A percentile compares a stretch with the other conserved stretches of the same genome.
phyloP scores from a whole-genome alignment of 1,140 invertebrate genomes.

The Prorops nasuta region DNA sequence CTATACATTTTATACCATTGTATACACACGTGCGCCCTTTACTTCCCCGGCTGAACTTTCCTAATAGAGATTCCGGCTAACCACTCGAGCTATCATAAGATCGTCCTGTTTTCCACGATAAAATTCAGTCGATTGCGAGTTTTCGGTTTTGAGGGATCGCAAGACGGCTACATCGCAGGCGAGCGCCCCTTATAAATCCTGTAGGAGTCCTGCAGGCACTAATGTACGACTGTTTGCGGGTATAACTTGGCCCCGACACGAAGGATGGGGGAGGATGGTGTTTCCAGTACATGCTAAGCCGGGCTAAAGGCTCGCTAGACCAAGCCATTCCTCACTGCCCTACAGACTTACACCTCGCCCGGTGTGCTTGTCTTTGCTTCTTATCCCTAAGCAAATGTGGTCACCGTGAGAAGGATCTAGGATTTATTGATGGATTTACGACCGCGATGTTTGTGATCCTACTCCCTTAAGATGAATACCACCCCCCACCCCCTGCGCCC shows the following conservation, averaged over 20 bases:
- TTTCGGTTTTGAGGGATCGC: slow-evolving; percentile 40
- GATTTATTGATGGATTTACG: slow-evolving; percentile 54
- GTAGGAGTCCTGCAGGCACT: slow-evolving; percentile 54
- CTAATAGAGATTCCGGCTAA: too few relatives aligned
- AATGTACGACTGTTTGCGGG: slow-evolving; percentile 59
- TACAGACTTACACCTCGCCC: slow-evolving; percentile 41
- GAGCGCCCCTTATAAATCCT: slow-evolving; percentile 55
- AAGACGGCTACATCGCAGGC: slow-evolving; percentile 36
- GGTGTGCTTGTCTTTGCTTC: slow-evolving; percentile 48
- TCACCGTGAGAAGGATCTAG: slow-evolving; percentile 30
- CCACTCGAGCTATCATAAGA: too few relatives aligned
- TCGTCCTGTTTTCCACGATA: too few relatives aligned
- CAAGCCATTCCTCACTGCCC: slow-evolving; percentile 53
- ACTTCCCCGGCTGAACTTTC: too few relatives aligned
- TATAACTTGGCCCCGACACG: slow-evolving; percentile 57
- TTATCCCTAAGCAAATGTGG: slow-evolving; percentile 51
- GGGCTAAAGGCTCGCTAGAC: slow-evolving; percentile 54
- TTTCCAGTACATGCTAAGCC: slow-evolving; percentile 53
- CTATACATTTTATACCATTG: too few relatives aligned
- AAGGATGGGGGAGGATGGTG: slow-evolving; percentile 50
- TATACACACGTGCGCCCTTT: too few relatives aligned
- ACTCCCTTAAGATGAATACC: too few relatives aligned
- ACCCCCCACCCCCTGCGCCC: too few relatives aligned
- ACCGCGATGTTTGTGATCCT: slow-evolving; percentile 32
- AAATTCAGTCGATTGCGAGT: too few relatives aligned